Percentiles rank a stretch among this genome's conserved stretches.
These are phyloP conservation scores for Drosophila melanica DNA, from an alignment of 1,140 invertebrate genomes.

Conservation along the genomic window DNA sequence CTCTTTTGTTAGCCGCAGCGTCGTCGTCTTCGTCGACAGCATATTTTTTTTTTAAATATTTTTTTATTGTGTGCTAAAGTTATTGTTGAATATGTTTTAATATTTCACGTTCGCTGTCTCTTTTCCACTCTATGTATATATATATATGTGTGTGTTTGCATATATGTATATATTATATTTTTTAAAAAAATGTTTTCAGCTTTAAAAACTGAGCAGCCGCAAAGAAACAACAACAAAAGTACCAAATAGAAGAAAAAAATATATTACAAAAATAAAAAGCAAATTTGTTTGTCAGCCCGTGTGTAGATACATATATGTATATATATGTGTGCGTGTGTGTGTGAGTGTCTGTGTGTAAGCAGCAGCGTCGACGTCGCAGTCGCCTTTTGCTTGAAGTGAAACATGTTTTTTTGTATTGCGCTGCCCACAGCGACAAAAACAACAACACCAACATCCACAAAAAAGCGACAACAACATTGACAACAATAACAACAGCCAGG, in stretches of 20 bases:
- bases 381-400: slow-evolving; percentile 40
- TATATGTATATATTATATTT: slow-evolving; percentile 16
- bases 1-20: slow-evolving; percentile 51
- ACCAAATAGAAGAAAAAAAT: slow-evolving; percentile 27
- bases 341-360: slow-evolving; percentile 17
- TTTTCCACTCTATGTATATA: neutral
- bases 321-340: slow-evolving; percentile 14
- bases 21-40: slow-evolving; percentile 25
- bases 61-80: slow-evolving; percentile 42
- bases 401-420: slow-evolving; percentile 44
- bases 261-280: slow-evolving; percentile 21
- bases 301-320: slow-evolving; percentile 17
- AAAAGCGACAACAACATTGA: slow-evolving; percentile 15
- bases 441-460: slow-evolving; percentile 18
- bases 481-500: slow-evolving; percentile 17
- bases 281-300: slow-evolving; percentile 31
- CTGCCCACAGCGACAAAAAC: slow-evolving; percentile 26
- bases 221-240: slow-evolving; percentile 27
- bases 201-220: slow-evolving; percentile 14
- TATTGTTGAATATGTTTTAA: slow-evolving; percentile 49
- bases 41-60: slow-evolving; percentile 20
- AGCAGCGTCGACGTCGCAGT: slow-evolving; percentile 21
- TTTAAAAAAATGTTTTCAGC: slow-evolving; percentile 27
- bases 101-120: slow-evolving; percentile 14
- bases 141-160: neutral